A percentile compares a stretch with the other conserved stretches of the same genome.
Conservation (phyloP, 2,888 invertebrate genomes). For the Hirtodrosophila confusa region DNA sequence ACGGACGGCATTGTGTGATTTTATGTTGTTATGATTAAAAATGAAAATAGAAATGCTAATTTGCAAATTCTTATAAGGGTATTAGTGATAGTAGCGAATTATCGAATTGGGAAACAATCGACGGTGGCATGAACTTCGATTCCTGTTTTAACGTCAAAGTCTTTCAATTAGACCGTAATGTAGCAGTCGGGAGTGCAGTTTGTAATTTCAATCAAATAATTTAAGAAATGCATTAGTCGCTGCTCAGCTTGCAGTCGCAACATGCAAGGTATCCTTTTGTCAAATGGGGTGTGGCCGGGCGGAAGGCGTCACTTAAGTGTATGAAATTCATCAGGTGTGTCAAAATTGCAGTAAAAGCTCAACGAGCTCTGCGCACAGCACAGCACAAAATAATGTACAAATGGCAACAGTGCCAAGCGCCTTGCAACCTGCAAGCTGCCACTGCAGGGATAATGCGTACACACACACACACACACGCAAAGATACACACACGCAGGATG, state of each 20-base stretch:
- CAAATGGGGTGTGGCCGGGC: slow-evolving; percentile 22
- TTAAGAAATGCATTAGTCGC: slow-evolving; percentile 59
- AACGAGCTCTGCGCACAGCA: slow-evolving; percentile 24
- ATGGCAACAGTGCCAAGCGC: slow-evolving; percentile 22
- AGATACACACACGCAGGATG: background rate
- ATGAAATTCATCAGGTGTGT: slow-evolving; percentile 73
- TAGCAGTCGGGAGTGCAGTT: slow-evolving; percentile 11
- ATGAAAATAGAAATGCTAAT: too few relatives aligned
- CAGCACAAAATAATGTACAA: slow-evolving; percentile 52
- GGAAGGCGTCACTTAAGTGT: slow-evolving; percentile 50
- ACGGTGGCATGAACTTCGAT: too few relatives aligned
- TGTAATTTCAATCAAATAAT: slow-evolving; percentile 56
- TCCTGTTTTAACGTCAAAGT: background rate
- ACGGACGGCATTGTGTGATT: too few relatives aligned
- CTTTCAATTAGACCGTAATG: background rate
- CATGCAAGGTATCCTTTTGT: slow-evolving; percentile 12
- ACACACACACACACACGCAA: slow-evolving; percentile 12
- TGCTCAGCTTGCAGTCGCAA: slow-evolving; percentile 3
- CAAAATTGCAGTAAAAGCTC: slow-evolving; percentile 72
- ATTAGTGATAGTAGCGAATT: too few relatives aligned
- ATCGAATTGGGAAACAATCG: too few relatives aligned
- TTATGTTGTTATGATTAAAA: too few relatives aligned
- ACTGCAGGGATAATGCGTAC: slow-evolving; percentile 40
- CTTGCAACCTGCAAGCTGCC: slow-evolving; percentile 36
- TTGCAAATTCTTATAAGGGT: too few relatives aligned